Conservation (phyloP, 2,113 vertebrate genomes). For the Poecile atricapillus region DNA sequence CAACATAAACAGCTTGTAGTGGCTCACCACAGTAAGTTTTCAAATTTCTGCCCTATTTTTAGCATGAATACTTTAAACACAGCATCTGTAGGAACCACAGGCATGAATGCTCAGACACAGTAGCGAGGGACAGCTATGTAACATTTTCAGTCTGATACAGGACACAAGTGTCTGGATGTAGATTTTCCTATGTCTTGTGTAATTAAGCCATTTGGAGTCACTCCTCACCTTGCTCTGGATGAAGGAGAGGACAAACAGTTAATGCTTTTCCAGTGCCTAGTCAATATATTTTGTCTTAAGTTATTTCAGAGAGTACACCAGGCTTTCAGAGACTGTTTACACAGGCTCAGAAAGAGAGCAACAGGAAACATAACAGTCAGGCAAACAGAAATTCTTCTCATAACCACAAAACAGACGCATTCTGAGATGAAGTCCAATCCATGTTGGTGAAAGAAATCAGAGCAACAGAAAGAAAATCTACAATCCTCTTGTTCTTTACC, state of each 20-base stretch:
- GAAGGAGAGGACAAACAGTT: not conserved
- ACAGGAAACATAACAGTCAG: not conserved
- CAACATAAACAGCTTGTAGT: not conserved
- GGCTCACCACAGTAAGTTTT: not conserved
- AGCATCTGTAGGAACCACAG: not conserved
- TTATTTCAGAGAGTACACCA: not conserved
- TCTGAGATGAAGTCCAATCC: not conserved
- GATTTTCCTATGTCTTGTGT: not conserved
- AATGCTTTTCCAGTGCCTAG: not conserved
- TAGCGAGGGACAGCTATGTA: not conserved
- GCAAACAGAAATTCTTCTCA: not conserved
- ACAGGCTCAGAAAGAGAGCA: not conserved
- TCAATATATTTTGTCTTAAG: not conserved
- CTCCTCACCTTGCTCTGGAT: not conserved
- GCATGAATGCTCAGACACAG: not conserved
- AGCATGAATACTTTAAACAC: not conserved
- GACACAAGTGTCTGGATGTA: not conserved
- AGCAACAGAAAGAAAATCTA: not conserved
- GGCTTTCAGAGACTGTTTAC: not conserved
- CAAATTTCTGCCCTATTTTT: not conserved
- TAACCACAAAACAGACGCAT: not conserved
- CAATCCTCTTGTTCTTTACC: not conserved
- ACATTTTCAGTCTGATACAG: not conserved
- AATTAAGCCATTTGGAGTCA: not conserved
- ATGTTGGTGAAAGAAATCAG: not conserved